Evolutionary conservation across 1,140 invertebrate species (phyloP).

Genomic region (Cardiocondyla obscurior): DNA sequence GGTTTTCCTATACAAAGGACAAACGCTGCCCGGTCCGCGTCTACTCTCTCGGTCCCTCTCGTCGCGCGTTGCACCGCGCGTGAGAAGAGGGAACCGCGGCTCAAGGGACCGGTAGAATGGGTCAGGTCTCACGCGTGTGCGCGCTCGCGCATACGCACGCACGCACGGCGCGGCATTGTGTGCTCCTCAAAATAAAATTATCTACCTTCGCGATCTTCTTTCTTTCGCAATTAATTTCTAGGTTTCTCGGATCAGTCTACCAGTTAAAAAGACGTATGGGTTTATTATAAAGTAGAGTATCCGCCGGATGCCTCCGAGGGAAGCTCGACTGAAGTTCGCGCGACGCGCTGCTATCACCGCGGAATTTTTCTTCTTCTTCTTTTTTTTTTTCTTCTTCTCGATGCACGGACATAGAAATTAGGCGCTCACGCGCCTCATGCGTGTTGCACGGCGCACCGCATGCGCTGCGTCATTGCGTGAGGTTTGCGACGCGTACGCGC

Average conservation of each 20-base stretch:
- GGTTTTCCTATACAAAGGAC: slow-evolving; percentile 41
- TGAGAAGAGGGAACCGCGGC: slow-evolving; percentile 7
- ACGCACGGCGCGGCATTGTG: background rate
- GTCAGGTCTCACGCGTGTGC: slow-evolving; percentile 37
- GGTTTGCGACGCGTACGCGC: slow-evolving; percentile 69
- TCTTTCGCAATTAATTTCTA: background rate
- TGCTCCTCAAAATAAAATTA: background rate
- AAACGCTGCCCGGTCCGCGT: slow-evolving; percentile 12
- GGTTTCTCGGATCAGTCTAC: background rate
- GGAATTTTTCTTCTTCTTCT: too few species aligned
- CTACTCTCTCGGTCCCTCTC: slow-evolving; percentile 11
- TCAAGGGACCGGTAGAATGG: slow-evolving; percentile 11
- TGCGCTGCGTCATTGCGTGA: slow-evolving; percentile 56
- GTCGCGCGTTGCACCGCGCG: slow-evolving; percentile 47
- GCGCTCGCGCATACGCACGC: background rate
- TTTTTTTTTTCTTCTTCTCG: too few species aligned
- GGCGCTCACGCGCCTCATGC: slow-evolving; percentile 28
- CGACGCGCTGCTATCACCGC: background rate
- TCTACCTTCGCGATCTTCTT: background rate
- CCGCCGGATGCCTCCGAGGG: background rate
- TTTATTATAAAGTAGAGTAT: background rate
- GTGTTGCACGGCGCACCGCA: slow-evolving; percentile 35
- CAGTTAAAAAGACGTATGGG: background rate
- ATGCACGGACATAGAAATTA: slow-evolving; percentile 13
- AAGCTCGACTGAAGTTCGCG: background rate